Evolutionary conservation across 2,888 invertebrate genomes (phyloP), one percentile per base, ranked within the genome.

Genomic region (Laothoe populi): DNA sequence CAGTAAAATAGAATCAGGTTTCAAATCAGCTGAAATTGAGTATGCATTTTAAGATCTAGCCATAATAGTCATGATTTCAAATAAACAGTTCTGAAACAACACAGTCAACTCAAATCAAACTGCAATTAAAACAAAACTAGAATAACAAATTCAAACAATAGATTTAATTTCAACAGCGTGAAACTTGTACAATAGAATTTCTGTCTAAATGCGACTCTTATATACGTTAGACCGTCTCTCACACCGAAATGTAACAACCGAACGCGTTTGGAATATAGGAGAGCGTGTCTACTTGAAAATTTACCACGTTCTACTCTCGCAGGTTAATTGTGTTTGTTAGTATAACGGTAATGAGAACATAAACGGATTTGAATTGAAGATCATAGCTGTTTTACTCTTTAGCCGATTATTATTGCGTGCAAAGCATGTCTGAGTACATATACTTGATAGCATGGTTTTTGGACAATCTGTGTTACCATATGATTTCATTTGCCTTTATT

Each of bases 171-270:
- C 53, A 57, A 57, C 61, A 66, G 49, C 53, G 26, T 26, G 38
- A 66, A 66, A 48, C 48, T 60, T 46, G 63, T 65, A 42, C 49
- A 40, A 57, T 62, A 57, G 65, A 70, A 66, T 53, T 66, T 62
- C 63, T 46, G 21, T 63, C 44, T 59, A 61, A 63, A 64, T 53
- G 38, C 65, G 46, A 40, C 42, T 59, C 24, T 23, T 58, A 21
- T 64, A 44, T 53, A 62, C 62, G 59, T 62, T 46, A 21, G 42
- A n/a, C 0, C 19, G 11, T 2, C 48, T 40, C 16, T 67, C 19
- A 61, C 53, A 61, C 60, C 53, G 31, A 19, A 13, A 0, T 40
- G 26, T 61, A 61, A 53, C 10, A n/a, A 35, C 5, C n/a, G 13
- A 35, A 35, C 38, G 38, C 35, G 23, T 2, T 42, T n/a, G 23